Base-by-base conservation (phyloP, 2,113 vertebrate genomes). In the Dasyprocta punctata region DNA sequence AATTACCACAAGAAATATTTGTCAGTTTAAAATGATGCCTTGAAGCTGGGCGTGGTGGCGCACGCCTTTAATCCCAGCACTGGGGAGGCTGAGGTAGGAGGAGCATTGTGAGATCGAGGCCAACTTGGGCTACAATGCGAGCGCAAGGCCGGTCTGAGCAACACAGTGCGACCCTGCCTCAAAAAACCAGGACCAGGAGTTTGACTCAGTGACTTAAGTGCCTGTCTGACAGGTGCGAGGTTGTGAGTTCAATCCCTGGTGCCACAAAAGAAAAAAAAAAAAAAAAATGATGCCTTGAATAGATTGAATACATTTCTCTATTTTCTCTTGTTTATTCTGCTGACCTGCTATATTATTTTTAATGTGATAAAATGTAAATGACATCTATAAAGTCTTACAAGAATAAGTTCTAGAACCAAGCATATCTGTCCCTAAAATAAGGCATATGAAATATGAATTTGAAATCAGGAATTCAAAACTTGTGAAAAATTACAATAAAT, bases 381-480 rank as follows among this genome's bases (percentile, higher is more conserved):
- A 24, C 5, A 89, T 77, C 54, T 95, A 24, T 85, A 89, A 52
- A 94, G 75, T 49, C 91, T 86, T 89, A 95, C 91, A n/a, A 89
- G 47, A 30, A 83, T 17, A 58, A 5, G 88, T 71, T 92, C 91
- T 28, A 75, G 38, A 87, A 69, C 49, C 7, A 95, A 73, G n/a
- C n/a, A 0, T 49, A 82, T 89, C 24, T 63, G 33, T 60, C 38
- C 89, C 49, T 83, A 30, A 69, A 89, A 52, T 5, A 88, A 87
- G 22, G 2, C 28, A 30, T 3, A 83, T 71, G 67, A 65, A 73
- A 67, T 28, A 60, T 58, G 10, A 93, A 90, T 75, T 93, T 58
- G 24, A 92, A 93, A 93, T 67, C 4, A 87, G 38, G 19, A 89
- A 8, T 90, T 94, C 54, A 75, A 10, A 11, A 38, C 33, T 63